Evolutionary conservation across 2,888 invertebrate species (phyloP), one percentile per base, ranked within the genome.

Genomic region (Apodemia duryi): DNA sequence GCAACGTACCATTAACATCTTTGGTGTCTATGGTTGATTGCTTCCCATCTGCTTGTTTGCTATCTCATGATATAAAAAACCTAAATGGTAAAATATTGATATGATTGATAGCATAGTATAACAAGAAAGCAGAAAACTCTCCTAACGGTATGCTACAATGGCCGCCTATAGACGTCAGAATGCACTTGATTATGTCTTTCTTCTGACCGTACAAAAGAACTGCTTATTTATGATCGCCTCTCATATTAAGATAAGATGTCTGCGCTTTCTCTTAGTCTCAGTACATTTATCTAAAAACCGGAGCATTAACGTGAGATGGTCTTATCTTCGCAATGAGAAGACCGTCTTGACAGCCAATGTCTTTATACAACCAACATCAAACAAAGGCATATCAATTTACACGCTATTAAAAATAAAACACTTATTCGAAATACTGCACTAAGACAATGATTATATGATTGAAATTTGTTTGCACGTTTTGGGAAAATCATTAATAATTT

Each of bases 381-480:
- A 91, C 89, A 89, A 89, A 85, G 75, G 80, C 81, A 81, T 84
- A 85, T 87, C 84, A 79, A 74, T 79, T 81, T 82, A 85, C 84
- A 84, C 69, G 80, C 83, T 82, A 86, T 85, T 85, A 85, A 85
- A 82, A 72, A 41, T 28, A 73, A 71, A 72, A 71, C 66, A 64
- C 63, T 67, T 62, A 66, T 46, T n/a, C 6, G 9, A 69, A 43
- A 65, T 61, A 72, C 66, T 65, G 72, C 72, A 11, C 75, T 71
- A 67, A 68, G 0, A 0, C 0, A 0, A 2, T 13, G 4, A 0
- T 0, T 66, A 66, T 68, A 66, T 63, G 67, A 75, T 70, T 60
- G 69, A 67, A 2, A 46, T 52, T 66, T 2, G 13, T 13, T 35
- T 63, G 46, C 5, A 6, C 3, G 10, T 28, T 54, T 29, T 10